A percentile compares a stretch with the other conserved stretches of the same genome.
Conservation (phyloP, 2,888 invertebrate species). For the Papilio protenor region DNA sequence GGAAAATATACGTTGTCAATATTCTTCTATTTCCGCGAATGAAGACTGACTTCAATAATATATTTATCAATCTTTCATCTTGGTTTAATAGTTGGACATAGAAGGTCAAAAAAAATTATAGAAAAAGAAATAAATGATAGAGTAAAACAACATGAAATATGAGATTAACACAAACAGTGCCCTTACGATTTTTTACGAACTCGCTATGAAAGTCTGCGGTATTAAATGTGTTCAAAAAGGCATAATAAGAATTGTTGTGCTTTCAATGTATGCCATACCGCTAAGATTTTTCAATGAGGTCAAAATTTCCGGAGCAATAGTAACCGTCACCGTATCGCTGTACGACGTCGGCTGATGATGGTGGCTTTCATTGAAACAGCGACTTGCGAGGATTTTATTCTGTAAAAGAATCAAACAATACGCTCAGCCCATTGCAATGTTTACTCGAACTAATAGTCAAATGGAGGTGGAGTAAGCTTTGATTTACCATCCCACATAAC, state of each 20-base stretch:
- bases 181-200: not conserved
- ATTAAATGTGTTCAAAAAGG: not conserved
- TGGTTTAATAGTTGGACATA: not conserved
- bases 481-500: not conserved
- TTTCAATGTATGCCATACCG: conserved; percentile 44
- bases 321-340: conserved; percentile 29
- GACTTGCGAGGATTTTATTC: conserved; percentile 14
- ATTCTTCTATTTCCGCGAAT: not conserved
- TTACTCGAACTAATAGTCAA: not conserved
- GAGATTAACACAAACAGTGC: not conserved
- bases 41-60: no score
- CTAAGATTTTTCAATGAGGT: conserved; percentile 50
- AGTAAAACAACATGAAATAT: conserved; percentile 11
- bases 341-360: conserved; percentile 41
- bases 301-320: conserved; percentile 45
- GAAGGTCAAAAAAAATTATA: no score
- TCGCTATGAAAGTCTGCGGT: not conserved
- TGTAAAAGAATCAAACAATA: conserved; percentile 10
- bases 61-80: no score
- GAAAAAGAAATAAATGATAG: not conserved
- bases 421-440: not conserved
- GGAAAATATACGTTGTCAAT: not conserved
- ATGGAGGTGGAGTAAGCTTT: not conserved
- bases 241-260: not conserved
- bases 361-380: conserved; percentile 27